Evolutionary conservation across 2,113 vertebrate species (phyloP).

Genomic region (Mesembrinibis cayennensis): DNA sequence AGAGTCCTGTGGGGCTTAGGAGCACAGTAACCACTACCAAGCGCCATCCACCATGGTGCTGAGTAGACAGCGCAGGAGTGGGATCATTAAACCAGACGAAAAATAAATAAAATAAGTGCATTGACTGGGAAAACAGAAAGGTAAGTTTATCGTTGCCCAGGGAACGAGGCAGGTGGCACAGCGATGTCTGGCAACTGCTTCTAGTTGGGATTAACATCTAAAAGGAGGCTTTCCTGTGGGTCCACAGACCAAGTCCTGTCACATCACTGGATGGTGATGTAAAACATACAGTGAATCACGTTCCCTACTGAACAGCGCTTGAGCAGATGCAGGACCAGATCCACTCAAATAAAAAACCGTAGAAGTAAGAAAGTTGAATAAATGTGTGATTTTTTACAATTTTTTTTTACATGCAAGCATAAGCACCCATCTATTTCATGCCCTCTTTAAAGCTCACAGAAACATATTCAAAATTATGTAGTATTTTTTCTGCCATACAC

Average conservation of each 20-base stretch:
- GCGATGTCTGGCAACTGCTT: background rate
- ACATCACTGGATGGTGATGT: background rate
- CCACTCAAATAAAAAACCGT: background rate
- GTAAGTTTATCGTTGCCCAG: background rate
- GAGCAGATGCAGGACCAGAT: background rate
- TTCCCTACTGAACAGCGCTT: background rate
- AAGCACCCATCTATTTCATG: background rate
- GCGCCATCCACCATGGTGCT: background rate
- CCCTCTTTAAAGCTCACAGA: background rate
- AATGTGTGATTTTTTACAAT: background rate
- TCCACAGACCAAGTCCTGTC: background rate
- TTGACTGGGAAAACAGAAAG: background rate
- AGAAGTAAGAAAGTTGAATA: background rate
- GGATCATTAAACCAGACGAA: background rate
- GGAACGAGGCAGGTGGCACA: background rate
- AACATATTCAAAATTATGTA: background rate
- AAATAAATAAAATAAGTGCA: background rate
- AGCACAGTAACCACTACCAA: background rate
- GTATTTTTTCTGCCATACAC: background rate
- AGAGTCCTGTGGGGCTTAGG: accelerated
- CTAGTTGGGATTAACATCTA: background rate
- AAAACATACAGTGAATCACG: background rate
- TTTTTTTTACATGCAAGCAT: background rate
- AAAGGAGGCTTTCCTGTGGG: background rate
- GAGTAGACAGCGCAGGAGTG: background rate